Percentiles rank a stretch among this genome's conserved stretches.
Evolutionary conservation across 2,113 vertebrate species (phyloP).

Genomic region (Rostratula benghalensis): DNA sequence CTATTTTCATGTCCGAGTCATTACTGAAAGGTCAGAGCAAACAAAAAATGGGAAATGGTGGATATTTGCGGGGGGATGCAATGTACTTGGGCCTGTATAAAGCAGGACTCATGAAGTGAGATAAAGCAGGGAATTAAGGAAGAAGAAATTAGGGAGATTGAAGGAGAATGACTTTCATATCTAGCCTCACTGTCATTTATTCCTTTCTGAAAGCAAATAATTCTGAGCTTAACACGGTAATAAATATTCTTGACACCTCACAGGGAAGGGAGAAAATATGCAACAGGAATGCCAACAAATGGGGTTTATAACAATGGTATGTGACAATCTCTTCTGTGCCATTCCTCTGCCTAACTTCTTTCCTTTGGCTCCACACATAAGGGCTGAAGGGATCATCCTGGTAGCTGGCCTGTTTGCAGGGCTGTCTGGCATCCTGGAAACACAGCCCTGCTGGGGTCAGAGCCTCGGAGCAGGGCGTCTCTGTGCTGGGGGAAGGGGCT

Average conservation of each 20-base stretch:
- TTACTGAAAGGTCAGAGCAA: background rate
- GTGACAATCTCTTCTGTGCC: background rate
- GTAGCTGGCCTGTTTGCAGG: fast-evolving
- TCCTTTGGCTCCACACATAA: background rate
- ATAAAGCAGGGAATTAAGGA: background rate
- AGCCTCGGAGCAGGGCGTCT: background rate
- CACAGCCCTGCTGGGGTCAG: fast-evolving
- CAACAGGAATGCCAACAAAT: background rate
- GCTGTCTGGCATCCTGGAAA: background rate
- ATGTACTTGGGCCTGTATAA: background rate
- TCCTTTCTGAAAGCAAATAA: background rate
- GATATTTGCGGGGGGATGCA: background rate
- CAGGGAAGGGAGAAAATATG: background rate
- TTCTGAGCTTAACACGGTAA: background rate
- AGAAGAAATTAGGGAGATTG: background rate
- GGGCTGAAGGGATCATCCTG: background rate
- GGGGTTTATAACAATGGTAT: background rate
- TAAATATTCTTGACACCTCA: background rate
- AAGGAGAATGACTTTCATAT: background rate
- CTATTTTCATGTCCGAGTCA: background rate
- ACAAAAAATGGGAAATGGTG: background rate
- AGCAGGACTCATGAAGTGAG: background rate
- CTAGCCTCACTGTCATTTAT: background rate
- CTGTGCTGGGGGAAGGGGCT: fast-evolving
- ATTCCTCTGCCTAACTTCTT: background rate